A percentile compares a stretch with the other conserved stretches of the same genome.
phyloP scores from a whole-genome alignment of 1,140 invertebrate genomes.

The fruit fly (Drosophila melanogaster) region DNA sequence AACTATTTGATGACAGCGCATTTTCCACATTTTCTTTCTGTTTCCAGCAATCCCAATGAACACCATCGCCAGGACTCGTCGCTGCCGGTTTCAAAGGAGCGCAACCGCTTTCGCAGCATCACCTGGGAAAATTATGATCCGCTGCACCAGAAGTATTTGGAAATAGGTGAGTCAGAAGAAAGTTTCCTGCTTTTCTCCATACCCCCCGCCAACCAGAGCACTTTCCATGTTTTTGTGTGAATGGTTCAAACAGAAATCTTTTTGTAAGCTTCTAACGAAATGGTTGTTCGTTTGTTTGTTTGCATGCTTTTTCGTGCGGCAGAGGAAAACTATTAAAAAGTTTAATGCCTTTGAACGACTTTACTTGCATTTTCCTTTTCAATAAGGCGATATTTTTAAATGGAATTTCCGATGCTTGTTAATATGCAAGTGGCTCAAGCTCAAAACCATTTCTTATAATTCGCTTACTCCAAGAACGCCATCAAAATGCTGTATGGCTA shows the following conservation, averaged over 20 bases:
- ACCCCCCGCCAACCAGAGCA: background rate
- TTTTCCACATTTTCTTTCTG: background rate
- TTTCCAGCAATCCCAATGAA: conserved; percentile 93
- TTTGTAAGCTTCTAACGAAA: conserved; percentile 19
- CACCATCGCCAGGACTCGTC: conserved; percentile 90
- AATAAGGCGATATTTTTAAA: conserved; percentile 7
- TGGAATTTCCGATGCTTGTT: conserved; percentile 10
- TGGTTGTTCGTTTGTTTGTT: conserved; percentile 10
- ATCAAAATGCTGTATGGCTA: conserved; percentile 41
- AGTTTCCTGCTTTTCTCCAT: background rate
- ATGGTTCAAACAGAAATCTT: conserved; percentile 18
- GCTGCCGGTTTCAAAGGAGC: conserved; percentile 91
- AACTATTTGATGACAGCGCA: background rate
- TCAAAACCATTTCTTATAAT: conserved; percentile 19
- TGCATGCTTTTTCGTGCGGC: background rate
- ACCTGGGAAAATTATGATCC: conserved; percentile 96
- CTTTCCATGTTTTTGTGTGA: conserved; percentile 12
- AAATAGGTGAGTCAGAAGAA: conserved; percentile 91
- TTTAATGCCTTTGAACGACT: conserved; percentile 7
- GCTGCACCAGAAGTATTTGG: conserved; percentile 95
- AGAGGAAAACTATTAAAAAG: conserved; percentile 11
- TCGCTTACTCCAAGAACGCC: background rate
- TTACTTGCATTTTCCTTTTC: background rate
- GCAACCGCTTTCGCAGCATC: conserved; percentile 92
- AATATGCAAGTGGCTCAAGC: conserved; percentile 38